phyloP scores from a whole-genome alignment of 1,140 invertebrate species.

The Parasteatoda tepidariorum region DNA sequence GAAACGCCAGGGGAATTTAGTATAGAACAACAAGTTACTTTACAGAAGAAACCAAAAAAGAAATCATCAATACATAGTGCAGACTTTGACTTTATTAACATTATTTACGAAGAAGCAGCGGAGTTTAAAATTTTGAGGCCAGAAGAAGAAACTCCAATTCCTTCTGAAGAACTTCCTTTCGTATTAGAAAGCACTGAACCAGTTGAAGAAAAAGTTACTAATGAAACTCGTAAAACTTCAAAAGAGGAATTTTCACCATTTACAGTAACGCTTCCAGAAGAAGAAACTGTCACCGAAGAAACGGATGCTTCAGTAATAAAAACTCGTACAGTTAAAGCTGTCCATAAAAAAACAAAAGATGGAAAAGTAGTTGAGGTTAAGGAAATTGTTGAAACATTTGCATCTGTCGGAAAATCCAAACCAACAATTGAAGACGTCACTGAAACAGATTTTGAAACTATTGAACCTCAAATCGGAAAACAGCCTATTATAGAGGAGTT shows the following conservation, averaged over 20 bases:
- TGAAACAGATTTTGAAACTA: constrained; percentile 1
- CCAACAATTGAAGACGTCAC: constrained; percentile 52
- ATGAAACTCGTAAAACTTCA: constrained; percentile 52
- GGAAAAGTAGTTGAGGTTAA: constrained; percentile 50
- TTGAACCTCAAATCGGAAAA: constrained; percentile 6
- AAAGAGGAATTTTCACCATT: constrained; percentile 57
- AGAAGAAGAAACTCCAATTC: constrained; percentile 25
- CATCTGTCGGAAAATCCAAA: not conserved
- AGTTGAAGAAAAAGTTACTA: constrained; percentile 10
- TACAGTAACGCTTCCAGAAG: constrained; percentile 62
- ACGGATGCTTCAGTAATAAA: constrained; percentile 48
- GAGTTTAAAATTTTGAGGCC: constrained; percentile 34
- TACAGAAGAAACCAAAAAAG: constrained; percentile 24
- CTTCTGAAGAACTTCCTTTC: not conserved
- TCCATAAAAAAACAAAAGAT: constrained; percentile 52
- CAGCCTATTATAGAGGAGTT: constrained; percentile 49
- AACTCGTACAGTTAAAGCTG: constrained; percentile 30
- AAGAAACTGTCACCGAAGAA: constrained; percentile 34
- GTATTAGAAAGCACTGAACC: not conserved
- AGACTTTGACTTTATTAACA: constrained; percentile 29
- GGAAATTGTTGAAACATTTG: constrained; percentile 55
- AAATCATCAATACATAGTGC: constrained; percentile 14
- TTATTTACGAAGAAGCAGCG: constrained; percentile 54
- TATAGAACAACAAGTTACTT: constrained; percentile 53
- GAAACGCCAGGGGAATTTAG: constrained; percentile 50